These are phyloP conservation scores for Typhlichthys subterraneus DNA, from an alignment of 2,797 vertebrate genomes.

Conservation along the genomic window DNA sequence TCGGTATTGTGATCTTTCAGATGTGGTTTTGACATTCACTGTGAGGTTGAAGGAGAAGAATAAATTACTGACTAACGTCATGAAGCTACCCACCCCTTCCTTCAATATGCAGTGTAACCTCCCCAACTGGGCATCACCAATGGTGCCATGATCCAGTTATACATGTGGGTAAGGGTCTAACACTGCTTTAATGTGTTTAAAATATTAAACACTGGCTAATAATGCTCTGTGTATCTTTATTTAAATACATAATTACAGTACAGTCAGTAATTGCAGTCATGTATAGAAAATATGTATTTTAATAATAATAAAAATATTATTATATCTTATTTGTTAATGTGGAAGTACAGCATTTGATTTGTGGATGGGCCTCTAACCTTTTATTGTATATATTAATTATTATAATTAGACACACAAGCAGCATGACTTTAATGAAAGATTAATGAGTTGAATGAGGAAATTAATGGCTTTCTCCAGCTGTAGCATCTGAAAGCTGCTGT, in stretches of 20 bases:
- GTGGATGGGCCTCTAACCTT: no score
- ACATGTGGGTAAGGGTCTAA: conserved; percentile 73
- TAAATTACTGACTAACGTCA: conserved; percentile 50
- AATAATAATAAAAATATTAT: no score
- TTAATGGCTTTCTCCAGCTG: background rate
- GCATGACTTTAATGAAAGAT: no score
- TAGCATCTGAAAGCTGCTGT: no score
- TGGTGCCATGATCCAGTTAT: conserved; percentile 73
- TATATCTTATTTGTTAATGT: no score
- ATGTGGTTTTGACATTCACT: conserved; percentile 27
- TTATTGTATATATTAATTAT: no score
- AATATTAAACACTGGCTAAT: background rate
- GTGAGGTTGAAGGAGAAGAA: conserved; percentile 17
- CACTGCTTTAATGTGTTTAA: conserved; percentile 8
- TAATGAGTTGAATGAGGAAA: background rate
- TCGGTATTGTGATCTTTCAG: conserved; percentile 23
- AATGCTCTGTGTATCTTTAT: background rate
- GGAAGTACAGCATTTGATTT: no score
- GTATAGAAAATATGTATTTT: no score
- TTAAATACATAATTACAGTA: background rate
- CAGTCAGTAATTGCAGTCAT: no score
- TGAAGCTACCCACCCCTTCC: conserved; percentile 43
- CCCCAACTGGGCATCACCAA: conserved; percentile 59
- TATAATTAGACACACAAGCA: no score
- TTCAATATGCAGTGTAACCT: conserved; percentile 55